These are phyloP conservation scores for Scolanthus callimorphus DNA, from an alignment of 92 coral and sea anemone genomes.

Conservation along the genomic window DNA sequence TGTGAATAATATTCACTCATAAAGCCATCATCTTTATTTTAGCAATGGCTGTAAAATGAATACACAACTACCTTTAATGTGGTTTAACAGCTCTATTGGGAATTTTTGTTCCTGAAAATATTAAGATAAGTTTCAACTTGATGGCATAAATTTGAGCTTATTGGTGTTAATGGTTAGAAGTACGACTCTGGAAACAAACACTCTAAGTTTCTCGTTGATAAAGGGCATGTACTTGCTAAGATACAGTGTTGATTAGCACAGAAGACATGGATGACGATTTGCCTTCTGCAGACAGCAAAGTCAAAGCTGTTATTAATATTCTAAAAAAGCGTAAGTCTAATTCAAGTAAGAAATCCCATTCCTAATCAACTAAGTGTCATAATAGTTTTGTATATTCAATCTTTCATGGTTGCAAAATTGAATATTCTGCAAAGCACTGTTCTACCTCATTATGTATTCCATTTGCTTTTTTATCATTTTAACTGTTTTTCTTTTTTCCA, in stretches of 20 bases:
- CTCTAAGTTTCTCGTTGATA: not conserved
- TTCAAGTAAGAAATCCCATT: not conserved
- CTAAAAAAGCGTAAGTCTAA: slow-evolving; percentile 28
- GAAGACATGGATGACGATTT: slow-evolving; percentile 8
- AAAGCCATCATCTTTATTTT: not conserved
- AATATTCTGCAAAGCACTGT: not conserved
- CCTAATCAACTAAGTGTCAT: not conserved
- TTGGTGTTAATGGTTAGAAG: not conserved
- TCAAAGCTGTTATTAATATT: slow-evolving; percentile 18
- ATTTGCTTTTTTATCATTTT: not conserved
- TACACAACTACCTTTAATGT: slow-evolving; percentile 14
- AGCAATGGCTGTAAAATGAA: slow-evolving; percentile 21
- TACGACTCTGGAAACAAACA: not conserved
- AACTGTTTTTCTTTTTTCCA: slow-evolving; percentile 17
- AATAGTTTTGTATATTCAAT: not conserved
- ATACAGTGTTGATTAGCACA: not conserved
- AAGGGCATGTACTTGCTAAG: not conserved
- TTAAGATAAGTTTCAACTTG: not conserved
- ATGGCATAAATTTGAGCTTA: not conserved
- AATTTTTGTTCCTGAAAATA: not conserved
- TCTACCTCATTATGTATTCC: not conserved
- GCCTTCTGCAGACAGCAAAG: slow-evolving; percentile 25
- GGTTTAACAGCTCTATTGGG: slow-evolving; percentile 2
- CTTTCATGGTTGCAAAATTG: too few relatives aligned
- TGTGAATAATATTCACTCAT: not conserved